Evolutionary conservation across 2,113 vertebrate species (phyloP).

Genomic region (Pteronura brasiliensis): DNA sequence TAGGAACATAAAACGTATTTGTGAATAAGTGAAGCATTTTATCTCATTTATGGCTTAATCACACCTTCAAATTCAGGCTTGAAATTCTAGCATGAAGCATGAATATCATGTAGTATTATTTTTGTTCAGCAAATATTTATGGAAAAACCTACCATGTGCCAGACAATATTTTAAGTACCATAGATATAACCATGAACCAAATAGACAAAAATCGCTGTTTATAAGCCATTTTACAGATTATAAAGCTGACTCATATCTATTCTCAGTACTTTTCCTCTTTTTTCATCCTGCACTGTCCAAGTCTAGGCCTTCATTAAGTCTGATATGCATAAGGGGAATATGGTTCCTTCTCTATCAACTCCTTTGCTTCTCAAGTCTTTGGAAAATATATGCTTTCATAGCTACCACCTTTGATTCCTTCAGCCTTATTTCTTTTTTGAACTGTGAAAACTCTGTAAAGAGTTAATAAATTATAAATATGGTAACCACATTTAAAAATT

Average conservation of each 20-base stretch:
- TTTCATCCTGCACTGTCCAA: neutral
- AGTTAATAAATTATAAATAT: conserved; percentile 22
- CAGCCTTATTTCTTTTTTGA: neutral
- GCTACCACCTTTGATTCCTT: neutral
- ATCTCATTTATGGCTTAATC: conserved; percentile 19
- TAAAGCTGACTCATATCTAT: conserved; percentile 9
- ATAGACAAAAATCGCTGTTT: neutral
- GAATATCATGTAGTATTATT: neutral
- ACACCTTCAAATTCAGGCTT: conserved; percentile 9
- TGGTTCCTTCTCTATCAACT: neutral
- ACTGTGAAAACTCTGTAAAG: neutral
- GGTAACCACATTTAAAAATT: neutral
- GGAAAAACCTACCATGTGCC: neutral
- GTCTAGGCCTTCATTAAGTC: neutral
- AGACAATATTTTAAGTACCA: neutral
- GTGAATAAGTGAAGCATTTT: neutral
- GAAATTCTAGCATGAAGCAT: conserved; percentile 16
- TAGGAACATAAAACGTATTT: neutral
- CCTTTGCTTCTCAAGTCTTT: neutral
- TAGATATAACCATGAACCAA: neutral
- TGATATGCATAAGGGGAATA: neutral
- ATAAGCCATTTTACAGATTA: neutral
- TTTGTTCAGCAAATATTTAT: neutral
- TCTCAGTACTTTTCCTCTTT: neutral
- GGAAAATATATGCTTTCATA: neutral